Conservation (phyloP, 2,797 vertebrate genomes). For the Neoniphon sammara region DNA sequence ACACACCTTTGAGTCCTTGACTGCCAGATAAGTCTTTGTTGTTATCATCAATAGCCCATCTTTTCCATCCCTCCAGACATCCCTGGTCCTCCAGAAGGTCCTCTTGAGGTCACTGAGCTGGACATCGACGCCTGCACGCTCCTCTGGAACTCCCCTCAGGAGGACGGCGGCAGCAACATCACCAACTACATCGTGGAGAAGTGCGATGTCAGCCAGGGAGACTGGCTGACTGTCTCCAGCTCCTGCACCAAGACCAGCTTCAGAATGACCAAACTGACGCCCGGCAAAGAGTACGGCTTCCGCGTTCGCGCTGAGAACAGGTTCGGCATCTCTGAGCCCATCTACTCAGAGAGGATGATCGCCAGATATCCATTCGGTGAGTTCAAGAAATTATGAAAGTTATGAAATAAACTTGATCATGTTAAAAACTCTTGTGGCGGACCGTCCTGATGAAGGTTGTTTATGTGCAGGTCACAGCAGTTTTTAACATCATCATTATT, state of each 20-base stretch:
- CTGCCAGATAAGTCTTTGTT: background rate
- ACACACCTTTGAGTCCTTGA: background rate
- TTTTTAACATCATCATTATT: too few species aligned
- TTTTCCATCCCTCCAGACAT: slow-evolving; percentile 83
- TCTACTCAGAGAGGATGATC: slow-evolving; percentile 90
- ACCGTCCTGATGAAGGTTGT: too few species aligned
- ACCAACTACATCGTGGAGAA: slow-evolving; percentile 98
- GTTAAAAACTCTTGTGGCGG: too few species aligned
- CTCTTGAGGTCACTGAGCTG: slow-evolving; percentile 91
- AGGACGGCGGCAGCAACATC: slow-evolving; percentile 97
- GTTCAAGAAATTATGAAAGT: slow-evolving; percentile 49
- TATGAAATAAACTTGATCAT: too few species aligned
- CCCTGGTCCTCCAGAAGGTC: slow-evolving; percentile 94
- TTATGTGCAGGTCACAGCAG: too few species aligned
- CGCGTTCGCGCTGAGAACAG: slow-evolving; percentile 97
- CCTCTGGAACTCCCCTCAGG: slow-evolving; percentile 93
- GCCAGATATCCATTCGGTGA: slow-evolving; percentile 94
- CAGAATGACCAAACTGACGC: slow-evolving; percentile 90
- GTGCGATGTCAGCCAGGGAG: slow-evolving; percentile 94
- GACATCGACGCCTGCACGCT: slow-evolving; percentile 95
- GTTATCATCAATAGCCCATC: slow-evolving; percentile 3
- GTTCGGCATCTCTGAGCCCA: slow-evolving; percentile 93
- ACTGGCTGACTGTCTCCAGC: slow-evolving; percentile 90
- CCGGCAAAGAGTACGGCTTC: slow-evolving; percentile 95
- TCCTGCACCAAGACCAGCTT: slow-evolving; percentile 96